Evolutionary conservation across 2,797 vertebrate species (phyloP).

Genomic region (Avahi laniger): DNA sequence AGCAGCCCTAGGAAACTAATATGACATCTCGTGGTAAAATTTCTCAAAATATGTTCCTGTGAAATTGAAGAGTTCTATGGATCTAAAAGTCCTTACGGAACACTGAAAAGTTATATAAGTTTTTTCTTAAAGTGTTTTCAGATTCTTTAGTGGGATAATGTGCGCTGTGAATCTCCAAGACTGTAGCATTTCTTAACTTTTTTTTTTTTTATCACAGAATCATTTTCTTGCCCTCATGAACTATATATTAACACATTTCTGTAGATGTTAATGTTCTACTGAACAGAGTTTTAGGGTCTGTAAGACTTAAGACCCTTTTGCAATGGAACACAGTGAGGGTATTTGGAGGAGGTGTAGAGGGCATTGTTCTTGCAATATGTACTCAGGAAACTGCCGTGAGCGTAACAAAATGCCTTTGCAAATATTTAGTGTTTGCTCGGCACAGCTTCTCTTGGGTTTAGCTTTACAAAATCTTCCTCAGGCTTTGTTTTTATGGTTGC

Average conservation of each 20-base stretch:
- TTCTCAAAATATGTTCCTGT: neutral
- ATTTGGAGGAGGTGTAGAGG: neutral
- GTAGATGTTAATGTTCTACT: neutral
- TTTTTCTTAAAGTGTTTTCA: neutral
- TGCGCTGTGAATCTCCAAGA: neutral
- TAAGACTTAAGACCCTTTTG: neutral
- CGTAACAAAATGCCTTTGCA: slow-evolving; percentile 43
- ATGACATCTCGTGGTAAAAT: neutral
- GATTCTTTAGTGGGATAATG: neutral
- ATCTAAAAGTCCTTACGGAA: neutral
- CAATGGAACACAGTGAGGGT: neutral
- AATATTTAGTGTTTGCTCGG: slow-evolving; percentile 56
- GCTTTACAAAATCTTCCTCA: slow-evolving; percentile 46
- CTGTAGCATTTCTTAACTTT: neutral
- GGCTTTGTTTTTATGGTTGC: slow-evolving; percentile 61
- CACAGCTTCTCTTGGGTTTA: slow-evolving; percentile 16
- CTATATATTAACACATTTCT: neutral
- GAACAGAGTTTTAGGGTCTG: neutral
- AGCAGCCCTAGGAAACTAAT: neutral
- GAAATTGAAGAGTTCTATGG: neutral
- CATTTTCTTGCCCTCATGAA: neutral
- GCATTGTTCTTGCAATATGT: neutral
- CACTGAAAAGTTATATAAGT: neutral
- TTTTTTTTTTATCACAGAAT: neutral
- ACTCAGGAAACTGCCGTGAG: neutral